Evolutionary conservation across 2,113 vertebrate genomes (phyloP), one percentile per base, ranked within the genome.

Genomic region (Diadophis punctatus): DNA sequence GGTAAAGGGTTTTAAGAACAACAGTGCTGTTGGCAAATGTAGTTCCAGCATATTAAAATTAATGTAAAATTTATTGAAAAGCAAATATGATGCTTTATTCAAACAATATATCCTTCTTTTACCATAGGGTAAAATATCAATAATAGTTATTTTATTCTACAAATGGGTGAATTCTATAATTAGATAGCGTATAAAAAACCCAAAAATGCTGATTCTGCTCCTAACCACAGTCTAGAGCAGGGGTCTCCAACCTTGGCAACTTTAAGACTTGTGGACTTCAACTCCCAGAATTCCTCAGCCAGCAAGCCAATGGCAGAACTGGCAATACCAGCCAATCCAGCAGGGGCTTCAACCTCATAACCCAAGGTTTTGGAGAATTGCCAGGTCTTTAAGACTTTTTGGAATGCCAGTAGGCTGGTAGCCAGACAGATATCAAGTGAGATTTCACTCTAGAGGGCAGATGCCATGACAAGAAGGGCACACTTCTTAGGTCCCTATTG

Each of bases 1-100:
- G 98, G 99, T 99, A 97, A 98, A 97, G 43, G 11, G 8, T 1
- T 14, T 0, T 20, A 48, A 85, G 7, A 9, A 3, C 3, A 1
- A n/a, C 2, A 18, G 74, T 43, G 34, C 8, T 3, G 8, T 80
- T 22, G 80, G 10, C 27, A 9, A 22, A 93, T 22, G 22, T 34
- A 51, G 3, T 52, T 48, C 39, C 48, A 55, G 39, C 30, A 1
- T 91, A 1, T 30, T 88, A 0, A 89, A 52, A 74, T 0, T 39
- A 74, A 23, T 68, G 8, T 91, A 49, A 91, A 90, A 46, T 34
- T 20, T 22, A 86, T 46, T 27, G 68, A 18, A 88, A 46, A 22
- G 7, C 86, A 68, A 93, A 68, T 34, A 14, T 63, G 30, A 27
- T 20, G 8, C 23, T 46, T 34, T 60, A 46, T 25, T 89, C 25